These are phyloP conservation scores for Temnothorax curvispinosus DNA, from an alignment of 1,140 invertebrate genomes.

Conservation along the genomic window DNA sequence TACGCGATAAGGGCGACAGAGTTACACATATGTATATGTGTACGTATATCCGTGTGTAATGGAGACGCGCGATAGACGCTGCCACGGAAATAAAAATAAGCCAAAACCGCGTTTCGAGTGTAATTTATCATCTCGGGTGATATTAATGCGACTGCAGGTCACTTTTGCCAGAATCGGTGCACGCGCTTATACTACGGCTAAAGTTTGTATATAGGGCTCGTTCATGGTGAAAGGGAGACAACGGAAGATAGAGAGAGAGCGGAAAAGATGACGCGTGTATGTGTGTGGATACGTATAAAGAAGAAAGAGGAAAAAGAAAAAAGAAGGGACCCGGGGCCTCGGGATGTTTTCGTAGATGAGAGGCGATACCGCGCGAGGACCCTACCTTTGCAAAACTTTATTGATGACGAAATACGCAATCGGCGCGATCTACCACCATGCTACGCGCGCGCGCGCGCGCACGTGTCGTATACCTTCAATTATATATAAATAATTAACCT, in stretches of 20 bases:
- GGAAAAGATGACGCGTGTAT: background rate
- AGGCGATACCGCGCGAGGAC: slow-evolving; percentile 70
- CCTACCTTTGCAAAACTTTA: slow-evolving; percentile 73
- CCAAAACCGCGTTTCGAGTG: slow-evolving; percentile 45
- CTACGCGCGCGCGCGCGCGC: slow-evolving; percentile 30
- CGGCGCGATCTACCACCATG: slow-evolving; percentile 72
- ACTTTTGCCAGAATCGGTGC: slow-evolving; percentile 54
- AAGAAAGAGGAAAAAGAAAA: background rate
- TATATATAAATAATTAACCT: slow-evolving; percentile 78
- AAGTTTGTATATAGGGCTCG: slow-evolving; percentile 35
- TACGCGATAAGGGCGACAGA: slow-evolving; percentile 59
- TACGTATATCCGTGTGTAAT: background rate
- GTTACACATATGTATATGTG: background rate
- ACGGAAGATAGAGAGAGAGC: slow-evolving; percentile 3
- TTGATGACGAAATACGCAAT: slow-evolving; percentile 79
- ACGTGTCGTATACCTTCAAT: slow-evolving; percentile 67
- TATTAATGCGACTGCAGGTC: slow-evolving; percentile 77
- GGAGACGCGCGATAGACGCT: slow-evolving; percentile 57
- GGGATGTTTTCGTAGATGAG: slow-evolving; percentile 76
- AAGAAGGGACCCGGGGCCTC: slow-evolving; percentile 14
- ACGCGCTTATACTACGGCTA: slow-evolving; percentile 16
- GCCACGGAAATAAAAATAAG: slow-evolving; percentile 69
- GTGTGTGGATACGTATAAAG: background rate
- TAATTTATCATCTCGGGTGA: slow-evolving; percentile 77
- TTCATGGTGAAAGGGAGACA: slow-evolving; percentile 28